These are phyloP conservation scores for Lysandra coridon DNA, from an alignment of 2,888 invertebrate genomes.

Conservation along the genomic window DNA sequence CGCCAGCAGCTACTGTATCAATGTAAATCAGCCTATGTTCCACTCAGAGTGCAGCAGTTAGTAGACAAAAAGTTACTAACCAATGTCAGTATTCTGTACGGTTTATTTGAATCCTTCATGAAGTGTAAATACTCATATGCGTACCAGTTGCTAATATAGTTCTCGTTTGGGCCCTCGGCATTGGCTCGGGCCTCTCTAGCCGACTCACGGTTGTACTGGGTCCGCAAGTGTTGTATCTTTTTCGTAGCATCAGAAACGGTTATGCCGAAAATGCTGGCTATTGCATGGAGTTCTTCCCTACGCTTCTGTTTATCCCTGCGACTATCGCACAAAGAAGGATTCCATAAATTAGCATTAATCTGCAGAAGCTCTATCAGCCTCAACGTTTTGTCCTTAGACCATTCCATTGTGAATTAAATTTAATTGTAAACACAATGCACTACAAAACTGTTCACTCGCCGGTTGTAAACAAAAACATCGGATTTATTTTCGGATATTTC, in stretches of 20 bases:
- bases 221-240: conserved; percentile 81
- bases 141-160: conserved; percentile 76
- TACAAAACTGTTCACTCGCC: not conserved
- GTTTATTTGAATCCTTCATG: conserved; percentile 79
- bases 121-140: conserved; percentile 82
- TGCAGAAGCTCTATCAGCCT: conserved; percentile 71
- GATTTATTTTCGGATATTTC: conserved; percentile 40
- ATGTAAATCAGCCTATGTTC: too few species aligned
- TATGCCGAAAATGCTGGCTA: conserved; percentile 63
- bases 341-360: conserved; percentile 69
- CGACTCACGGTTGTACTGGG: conserved; percentile 82
- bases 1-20: too few species aligned
- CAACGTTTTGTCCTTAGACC: conserved; percentile 74
- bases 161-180: conserved; percentile 75
- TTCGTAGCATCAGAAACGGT: conserved; percentile 76
- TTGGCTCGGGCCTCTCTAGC: conserved; percentile 75
- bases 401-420: conserved; percentile 59
- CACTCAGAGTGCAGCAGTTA: too few species aligned
- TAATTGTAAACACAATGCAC: conserved; percentile 33
- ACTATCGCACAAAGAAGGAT: conserved; percentile 66
- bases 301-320: conserved; percentile 72
- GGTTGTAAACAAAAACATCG: conserved; percentile 49
- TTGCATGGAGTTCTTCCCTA: conserved; percentile 65
- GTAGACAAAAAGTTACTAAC: conserved; percentile 50
- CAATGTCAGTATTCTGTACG: conserved; percentile 61